Conservation (phyloP, 2,797 vertebrate species). For the Cephalopachus bancanus region DNA sequence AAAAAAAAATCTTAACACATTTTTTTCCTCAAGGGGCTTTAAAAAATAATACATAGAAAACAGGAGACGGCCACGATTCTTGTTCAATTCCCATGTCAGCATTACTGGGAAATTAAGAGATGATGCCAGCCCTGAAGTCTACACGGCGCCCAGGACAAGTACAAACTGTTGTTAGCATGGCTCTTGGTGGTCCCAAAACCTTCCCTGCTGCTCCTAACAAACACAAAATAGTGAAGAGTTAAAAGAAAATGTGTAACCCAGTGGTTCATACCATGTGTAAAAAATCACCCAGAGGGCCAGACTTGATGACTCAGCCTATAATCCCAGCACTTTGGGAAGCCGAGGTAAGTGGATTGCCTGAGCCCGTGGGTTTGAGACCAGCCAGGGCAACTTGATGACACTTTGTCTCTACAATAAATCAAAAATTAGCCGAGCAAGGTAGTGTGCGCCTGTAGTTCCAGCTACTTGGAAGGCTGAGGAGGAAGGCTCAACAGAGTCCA, state of each 20-base stretch:
- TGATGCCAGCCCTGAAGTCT: not conserved
- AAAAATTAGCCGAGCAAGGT: too few relatives aligned
- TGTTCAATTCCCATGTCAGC: not conserved
- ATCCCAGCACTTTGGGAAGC: too few relatives aligned
- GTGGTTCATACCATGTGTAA: not conserved
- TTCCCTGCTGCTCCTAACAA: slow-evolving; percentile 28
- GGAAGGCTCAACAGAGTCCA: too few relatives aligned
- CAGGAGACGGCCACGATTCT: not conserved
- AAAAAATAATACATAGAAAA: not conserved
- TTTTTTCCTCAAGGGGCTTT: not conserved
- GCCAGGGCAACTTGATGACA: too few relatives aligned
- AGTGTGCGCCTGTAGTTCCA: too few relatives aligned
- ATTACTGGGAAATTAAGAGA: not conserved
- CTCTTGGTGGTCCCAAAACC: slow-evolving; percentile 37
- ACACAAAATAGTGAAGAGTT: not conserved
- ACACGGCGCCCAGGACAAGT: not conserved
- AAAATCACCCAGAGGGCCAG: not conserved
- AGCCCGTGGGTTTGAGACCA: too few relatives aligned
- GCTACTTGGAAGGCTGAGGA: too few relatives aligned
- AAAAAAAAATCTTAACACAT: not conserved
- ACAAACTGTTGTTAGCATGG: slow-evolving; percentile 49
- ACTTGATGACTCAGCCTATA: too few relatives aligned
- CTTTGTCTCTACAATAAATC: too few relatives aligned
- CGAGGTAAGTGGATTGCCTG: too few relatives aligned
- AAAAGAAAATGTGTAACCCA: slow-evolving; percentile 1